Percentiles rank a stretch among this genome's conserved stretches.
These are phyloP conservation scores for Leptatherina wallacei DNA, from an alignment of 2,797 vertebrate genomes.

Conservation along the genomic window DNA sequence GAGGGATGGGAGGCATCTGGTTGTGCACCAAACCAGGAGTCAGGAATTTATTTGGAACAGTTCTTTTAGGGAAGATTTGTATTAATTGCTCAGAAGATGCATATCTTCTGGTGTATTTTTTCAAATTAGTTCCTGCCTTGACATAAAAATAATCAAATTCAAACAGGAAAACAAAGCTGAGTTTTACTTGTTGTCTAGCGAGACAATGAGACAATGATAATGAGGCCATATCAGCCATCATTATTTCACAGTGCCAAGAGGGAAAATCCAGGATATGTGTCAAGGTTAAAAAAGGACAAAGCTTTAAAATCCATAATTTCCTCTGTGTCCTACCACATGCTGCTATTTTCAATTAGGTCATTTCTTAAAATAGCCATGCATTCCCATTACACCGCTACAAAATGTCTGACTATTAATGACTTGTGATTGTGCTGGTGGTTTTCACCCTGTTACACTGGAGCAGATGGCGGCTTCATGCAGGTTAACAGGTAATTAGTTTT, in stretches of 20 bases:
- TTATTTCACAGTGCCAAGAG: neutral
- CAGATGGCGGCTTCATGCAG: slow-evolving; percentile 52
- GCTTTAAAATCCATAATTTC: slow-evolving; percentile 67
- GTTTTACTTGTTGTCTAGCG: neutral
- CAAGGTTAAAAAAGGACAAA: slow-evolving; percentile 74
- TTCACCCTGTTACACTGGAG: slow-evolving; percentile 35
- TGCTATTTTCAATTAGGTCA: slow-evolving; percentile 78
- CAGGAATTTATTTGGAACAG: too few relatives aligned
- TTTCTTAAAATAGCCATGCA: slow-evolving; percentile 77
- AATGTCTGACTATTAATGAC: slow-evolving; percentile 76
- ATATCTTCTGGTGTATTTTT: too few relatives aligned
- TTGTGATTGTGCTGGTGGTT: slow-evolving; percentile 57
- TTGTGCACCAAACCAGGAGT: too few relatives aligned
- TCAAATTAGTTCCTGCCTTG: too few relatives aligned
- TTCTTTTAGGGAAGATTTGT: too few relatives aligned
- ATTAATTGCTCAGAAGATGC: too few relatives aligned
- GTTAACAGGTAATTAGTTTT: slow-evolving; percentile 71
- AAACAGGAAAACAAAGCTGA: neutral
- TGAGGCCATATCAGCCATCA: neutral
- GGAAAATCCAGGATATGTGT: slow-evolving; percentile 56
- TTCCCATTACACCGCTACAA: slow-evolving; percentile 60
- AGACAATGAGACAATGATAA: neutral
- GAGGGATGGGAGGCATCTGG: too few relatives aligned
- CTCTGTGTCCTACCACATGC: slow-evolving; percentile 42
- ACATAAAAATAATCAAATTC: neutral